Evolutionary conservation across 1,140 invertebrate species (phyloP), one percentile per base, ranked within the genome.

Genomic region (Medauroidea extradentata): DNA sequence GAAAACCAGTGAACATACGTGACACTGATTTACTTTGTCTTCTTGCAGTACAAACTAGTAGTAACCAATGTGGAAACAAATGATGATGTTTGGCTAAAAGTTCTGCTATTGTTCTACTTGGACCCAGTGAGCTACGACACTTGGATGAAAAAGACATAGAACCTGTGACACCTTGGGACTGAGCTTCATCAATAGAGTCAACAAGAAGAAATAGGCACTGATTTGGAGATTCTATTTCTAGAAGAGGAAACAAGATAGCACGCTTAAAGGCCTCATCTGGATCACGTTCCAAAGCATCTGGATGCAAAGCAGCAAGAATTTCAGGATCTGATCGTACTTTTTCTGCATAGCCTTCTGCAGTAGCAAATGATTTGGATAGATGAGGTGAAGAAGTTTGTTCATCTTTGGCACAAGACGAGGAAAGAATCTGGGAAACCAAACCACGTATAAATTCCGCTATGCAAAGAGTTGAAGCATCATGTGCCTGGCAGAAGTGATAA

Each of bases 191-290:
- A 19, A 97, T 90, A 0, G 92, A 95, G 69, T 98, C 94, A 1
- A 97, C 91, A 9, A 97, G 72, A 11, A 96, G 77, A 65, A 96
- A 86, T 57, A 95, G 80, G 18, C 89, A 87, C 46, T 88, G 88
- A 63, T 93, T 91, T n/a, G 68, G 81, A 38, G 85, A 87, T 61
- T 89, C 89, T 1, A 90, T 85, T 71, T 92, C 90, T n/a, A 91
- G 73, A 11, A 95, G 71, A 0, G 91, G 92, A 69, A 95, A 90
- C 0, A 97, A 76, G 1, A 98, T 78, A 0, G 90, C 90, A 69
- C 91, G 87, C 62, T 93, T 93, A 64, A 98, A 88, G 39, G 91
- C 91, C 66, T 94, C 91, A 66, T 97, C 94, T 0, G 93, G 92
- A 74, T 91, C 89, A 60, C 84, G 82, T 63, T 90, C 86, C 27